Evolutionary conservation across 2,888 invertebrate genomes (phyloP), one percentile per base, ranked within the genome.

Genomic region (Sinohyriopsis cumingii): DNA sequence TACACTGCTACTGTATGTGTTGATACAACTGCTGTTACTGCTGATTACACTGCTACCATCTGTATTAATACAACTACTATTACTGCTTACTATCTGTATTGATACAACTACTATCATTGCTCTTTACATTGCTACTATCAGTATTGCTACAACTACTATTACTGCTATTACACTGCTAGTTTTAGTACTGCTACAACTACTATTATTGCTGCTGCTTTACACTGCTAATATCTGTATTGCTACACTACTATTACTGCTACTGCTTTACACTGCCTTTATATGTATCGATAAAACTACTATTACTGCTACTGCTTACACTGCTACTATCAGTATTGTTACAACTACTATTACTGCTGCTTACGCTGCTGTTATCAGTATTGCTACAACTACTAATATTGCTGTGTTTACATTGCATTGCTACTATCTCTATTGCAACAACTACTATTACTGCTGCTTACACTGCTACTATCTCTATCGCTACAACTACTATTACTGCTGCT

Each of bases 401-500:
- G 55, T 64, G 55, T 55, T 64, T 25, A n/a, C 28, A 64, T 25
- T 64, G 28, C 60, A 60, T 60, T 65, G 55, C 65, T 66, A 60
- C 60, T 69, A 66, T 61, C 33, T 61, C 55, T 66, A 61, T 65
- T 60, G 55, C 65, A 53, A 60, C 65, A 53, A 69, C 69, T 54
- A 61, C 69, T 65, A 66, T 61, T 66, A 66, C 65, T 69, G 57
- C 56, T 69, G 66, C 61, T 69, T 60, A 59, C 66, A 69, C 69
- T 66, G 66, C 69, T 65, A 61, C 69, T 60, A 60, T 61, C 66
- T 55, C 5, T 59, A 65, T 55, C 66, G 66, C 59, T 66, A 55
- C 65, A 57, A 60, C 65, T 59, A 66, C 69, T 65, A 61, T 65
- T 69, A 69, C 62, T 66, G 55, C 62, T 65, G 55, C 65, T 69